Evolutionary conservation across 2,888 invertebrate genomes (phyloP).

Genomic region (Linyphia triangularis): DNA sequence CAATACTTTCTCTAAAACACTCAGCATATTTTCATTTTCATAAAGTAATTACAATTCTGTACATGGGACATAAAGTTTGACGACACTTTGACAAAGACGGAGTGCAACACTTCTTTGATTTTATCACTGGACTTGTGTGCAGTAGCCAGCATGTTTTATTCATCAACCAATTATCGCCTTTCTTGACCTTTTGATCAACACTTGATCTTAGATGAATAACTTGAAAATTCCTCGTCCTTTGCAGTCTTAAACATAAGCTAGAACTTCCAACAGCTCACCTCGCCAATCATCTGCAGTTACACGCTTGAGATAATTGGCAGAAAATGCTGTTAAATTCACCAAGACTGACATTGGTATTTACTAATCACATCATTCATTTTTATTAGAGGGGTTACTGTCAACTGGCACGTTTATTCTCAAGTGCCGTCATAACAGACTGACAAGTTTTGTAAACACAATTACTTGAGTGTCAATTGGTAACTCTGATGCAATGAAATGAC

Average conservation of each 20-base stretch:
- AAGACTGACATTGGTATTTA: neutral
- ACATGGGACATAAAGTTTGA: neutral
- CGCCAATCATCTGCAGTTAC: neutral
- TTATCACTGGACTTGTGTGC: neutral
- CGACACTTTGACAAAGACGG: neutral
- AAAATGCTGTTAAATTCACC: neutral
- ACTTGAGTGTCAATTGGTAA: neutral
- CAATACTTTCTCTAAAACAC: neutral
- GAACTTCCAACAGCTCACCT: neutral
- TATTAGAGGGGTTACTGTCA: neutral
- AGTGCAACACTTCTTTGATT: neutral
- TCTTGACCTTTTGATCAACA: neutral
- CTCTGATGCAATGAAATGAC: neutral
- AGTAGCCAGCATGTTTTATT: slow-evolving; percentile 21
- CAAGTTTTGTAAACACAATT: neutral
- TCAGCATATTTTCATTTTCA: neutral
- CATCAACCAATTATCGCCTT: slow-evolving; percentile 41
- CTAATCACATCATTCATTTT: neutral
- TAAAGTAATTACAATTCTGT: neutral
- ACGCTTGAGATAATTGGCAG: neutral
- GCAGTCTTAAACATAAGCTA: neutral
- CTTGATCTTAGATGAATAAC: neutral
- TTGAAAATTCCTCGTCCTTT: neutral
- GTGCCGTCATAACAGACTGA: neutral
- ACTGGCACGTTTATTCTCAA: neutral